Conservation (phyloP, 2,888 invertebrate species). For the Galeruca laticollis region DNA sequence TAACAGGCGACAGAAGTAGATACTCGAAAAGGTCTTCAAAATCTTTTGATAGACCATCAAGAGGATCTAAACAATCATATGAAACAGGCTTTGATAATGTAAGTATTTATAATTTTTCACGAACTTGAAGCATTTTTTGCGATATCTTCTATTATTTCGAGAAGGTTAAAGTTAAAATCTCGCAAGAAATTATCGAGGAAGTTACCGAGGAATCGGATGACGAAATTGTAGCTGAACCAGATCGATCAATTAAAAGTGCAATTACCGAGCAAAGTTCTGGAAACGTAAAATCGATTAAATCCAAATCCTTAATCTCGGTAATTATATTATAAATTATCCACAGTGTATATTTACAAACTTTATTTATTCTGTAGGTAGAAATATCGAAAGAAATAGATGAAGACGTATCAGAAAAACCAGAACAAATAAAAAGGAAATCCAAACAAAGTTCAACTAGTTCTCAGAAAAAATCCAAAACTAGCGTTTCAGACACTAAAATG, state of each 20-base stretch:
- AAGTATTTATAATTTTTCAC: background rate
- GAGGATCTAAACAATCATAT: constrained; percentile 2
- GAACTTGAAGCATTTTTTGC: no score
- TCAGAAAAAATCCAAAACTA: background rate
- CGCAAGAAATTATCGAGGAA: constrained; percentile 8
- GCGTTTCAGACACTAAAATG: background rate
- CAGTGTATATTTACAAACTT: background rate
- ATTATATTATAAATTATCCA: background rate
- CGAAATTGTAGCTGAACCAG: background rate
- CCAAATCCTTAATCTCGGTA: constrained; percentile 1
- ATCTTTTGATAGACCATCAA: background rate
- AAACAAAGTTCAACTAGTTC: background rate
- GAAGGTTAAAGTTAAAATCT: constrained; percentile 2
- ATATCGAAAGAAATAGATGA: background rate
- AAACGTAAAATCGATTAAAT: background rate
- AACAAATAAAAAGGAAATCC: background rate
- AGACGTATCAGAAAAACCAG: background rate
- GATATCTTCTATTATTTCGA: background rate
- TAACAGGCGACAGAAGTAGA: background rate
- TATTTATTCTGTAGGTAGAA: background rate
- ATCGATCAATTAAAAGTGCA: background rate
- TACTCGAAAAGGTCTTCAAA: background rate
- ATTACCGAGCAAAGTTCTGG: background rate
- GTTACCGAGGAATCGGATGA: constrained; percentile 12
- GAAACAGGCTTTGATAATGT: background rate